Evolutionary conservation across 1,140 invertebrate genomes (phyloP).

Genomic region (Stegodyphus dumicola): DNA sequence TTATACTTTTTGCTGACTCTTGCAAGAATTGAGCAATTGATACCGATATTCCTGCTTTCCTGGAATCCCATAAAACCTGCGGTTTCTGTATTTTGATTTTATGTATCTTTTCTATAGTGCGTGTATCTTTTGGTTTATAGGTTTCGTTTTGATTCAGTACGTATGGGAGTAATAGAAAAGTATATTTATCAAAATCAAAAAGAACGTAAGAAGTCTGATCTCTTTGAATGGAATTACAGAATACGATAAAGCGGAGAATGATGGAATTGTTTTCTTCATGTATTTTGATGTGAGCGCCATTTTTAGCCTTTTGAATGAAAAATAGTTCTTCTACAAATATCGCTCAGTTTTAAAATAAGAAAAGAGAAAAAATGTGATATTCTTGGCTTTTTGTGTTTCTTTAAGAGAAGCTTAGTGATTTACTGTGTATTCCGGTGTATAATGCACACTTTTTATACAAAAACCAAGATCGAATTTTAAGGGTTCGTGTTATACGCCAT

Average conservation of each 20-base stretch:
- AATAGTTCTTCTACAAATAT: not conserved
- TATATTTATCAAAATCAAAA: too few relatives aligned
- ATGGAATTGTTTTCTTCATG: not conserved
- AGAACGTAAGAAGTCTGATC: not conserved
- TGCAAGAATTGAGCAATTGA: conserved; percentile 53
- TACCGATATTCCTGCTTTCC: not conserved
- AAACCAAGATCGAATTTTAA: too few relatives aligned
- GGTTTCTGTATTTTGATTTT: conserved; percentile 35
- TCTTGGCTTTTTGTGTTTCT: too few relatives aligned
- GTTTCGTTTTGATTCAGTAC: conserved; percentile 10
- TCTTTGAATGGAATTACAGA: not conserved
- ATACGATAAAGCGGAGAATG: conserved; percentile 6
- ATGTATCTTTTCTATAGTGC: conserved; percentile 7
- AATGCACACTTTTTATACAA: too few relatives aligned
- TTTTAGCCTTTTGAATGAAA: not conserved
- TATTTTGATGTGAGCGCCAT: conserved; percentile 1
- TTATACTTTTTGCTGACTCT: conserved; percentile 41
- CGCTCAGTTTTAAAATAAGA: too few relatives aligned
- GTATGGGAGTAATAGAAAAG: too few relatives aligned
- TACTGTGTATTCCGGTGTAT: too few relatives aligned
- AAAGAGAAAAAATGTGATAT: too few relatives aligned
- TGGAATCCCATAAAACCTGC: conserved; percentile 7
- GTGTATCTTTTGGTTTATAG: conserved; percentile 37
- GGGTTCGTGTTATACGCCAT: too few relatives aligned
- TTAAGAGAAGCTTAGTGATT: too few relatives aligned